A percentile compares a stretch with the other conserved stretches of the same genome.
These are phyloP conservation scores for Drosophila kepulauana DNA, from an alignment of 1,140 invertebrate species.

Conservation along the genomic window DNA sequence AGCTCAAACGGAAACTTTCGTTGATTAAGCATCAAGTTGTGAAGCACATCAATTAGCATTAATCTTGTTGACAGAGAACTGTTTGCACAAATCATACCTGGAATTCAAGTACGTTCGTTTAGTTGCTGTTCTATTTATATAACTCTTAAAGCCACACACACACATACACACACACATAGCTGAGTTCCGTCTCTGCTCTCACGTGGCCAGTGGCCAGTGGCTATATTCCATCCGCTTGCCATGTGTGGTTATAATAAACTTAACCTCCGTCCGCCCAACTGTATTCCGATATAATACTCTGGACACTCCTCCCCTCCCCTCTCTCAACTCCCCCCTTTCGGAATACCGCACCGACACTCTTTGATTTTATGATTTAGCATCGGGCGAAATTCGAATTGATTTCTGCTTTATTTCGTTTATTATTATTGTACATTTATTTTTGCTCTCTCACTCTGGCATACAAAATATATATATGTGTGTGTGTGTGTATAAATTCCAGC, in stretches of 20 bases:
- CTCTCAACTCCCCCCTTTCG: not conserved
- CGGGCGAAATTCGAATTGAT: slow-evolving; percentile 17
- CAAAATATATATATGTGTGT: not conserved
- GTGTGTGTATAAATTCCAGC: slow-evolving; percentile 28
- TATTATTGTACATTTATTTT: slow-evolving; percentile 45
- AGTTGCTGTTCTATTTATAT: slow-evolving; percentile 23
- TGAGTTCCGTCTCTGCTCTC: slow-evolving; percentile 10
- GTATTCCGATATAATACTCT: slow-evolving; percentile 1
- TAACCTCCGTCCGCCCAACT: not conserved
- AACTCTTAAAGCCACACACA: slow-evolving; percentile 15
- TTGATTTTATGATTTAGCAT: slow-evolving; percentile 37
- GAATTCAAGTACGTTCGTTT: slow-evolving; percentile 42
- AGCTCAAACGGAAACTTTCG: slow-evolving; percentile 50
- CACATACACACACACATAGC: not conserved
- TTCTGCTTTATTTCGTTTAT: slow-evolving; percentile 36
- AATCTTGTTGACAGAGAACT: slow-evolving; percentile 65
- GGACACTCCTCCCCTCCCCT: not conserved
- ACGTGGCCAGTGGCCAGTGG: slow-evolving; percentile 30
- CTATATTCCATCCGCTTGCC: slow-evolving; percentile 14
- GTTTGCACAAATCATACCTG: slow-evolving; percentile 65
- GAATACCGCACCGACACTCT: slow-evolving; percentile 3
- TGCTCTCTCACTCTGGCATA: slow-evolving; percentile 1
- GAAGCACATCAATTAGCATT: slow-evolving; percentile 75
- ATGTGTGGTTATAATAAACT: slow-evolving; percentile 27
- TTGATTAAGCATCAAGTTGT: slow-evolving; percentile 60